A percentile compares a stretch with the other conserved stretches of the same genome.
phyloP scores from a whole-genome alignment of 1,140 invertebrate species.

The Zaprionus africanus region DNA sequence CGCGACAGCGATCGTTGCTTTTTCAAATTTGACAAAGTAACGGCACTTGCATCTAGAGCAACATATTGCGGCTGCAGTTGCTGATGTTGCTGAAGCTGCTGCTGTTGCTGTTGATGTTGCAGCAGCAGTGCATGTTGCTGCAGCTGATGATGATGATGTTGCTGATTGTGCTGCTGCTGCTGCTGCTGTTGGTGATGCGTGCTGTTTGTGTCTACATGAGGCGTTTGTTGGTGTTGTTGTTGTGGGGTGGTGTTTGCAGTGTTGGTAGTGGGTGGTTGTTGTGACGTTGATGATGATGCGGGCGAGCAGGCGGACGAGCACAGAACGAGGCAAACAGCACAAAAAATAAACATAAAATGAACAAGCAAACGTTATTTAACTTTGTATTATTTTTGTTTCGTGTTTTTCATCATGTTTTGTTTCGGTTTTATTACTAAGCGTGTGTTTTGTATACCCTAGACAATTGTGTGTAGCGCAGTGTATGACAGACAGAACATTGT shows the following conservation, averaged over 20 bases:
- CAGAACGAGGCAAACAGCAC: slow-evolving; percentile 57
- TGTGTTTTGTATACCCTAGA: slow-evolving; percentile 41
- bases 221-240: slow-evolving; percentile 23
- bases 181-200: slow-evolving; percentile 67
- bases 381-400: slow-evolving; percentile 23
- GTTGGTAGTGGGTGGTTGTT: slow-evolving; percentile 26
- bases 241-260: slow-evolving; percentile 18
- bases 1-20: slow-evolving; percentile 93
- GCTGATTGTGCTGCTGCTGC: slow-evolving; percentile 37
- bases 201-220: slow-evolving; percentile 74
- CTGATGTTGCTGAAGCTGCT: slow-evolving; percentile 81
- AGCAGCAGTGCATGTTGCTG: slow-evolving; percentile 66
- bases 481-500: background rate
- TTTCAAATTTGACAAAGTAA: slow-evolving; percentile 94
- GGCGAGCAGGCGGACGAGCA: slow-evolving; percentile 60
- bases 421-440: background rate
- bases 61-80: slow-evolving; percentile 84
- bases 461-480: background rate
- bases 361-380: slow-evolving; percentile 78
- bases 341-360: slow-evolving; percentile 59
- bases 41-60: slow-evolving; percentile 67
- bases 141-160: slow-evolving; percentile 51
- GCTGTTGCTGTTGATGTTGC: slow-evolving; percentile 58
- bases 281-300: slow-evolving; percentile 55
- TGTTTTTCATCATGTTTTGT: background rate